Percentiles rank a stretch among this genome's conserved stretches.
phyloP scores from a whole-genome alignment of 2,797 vertebrate genomes.

The Hipposideros larvatus region DNA sequence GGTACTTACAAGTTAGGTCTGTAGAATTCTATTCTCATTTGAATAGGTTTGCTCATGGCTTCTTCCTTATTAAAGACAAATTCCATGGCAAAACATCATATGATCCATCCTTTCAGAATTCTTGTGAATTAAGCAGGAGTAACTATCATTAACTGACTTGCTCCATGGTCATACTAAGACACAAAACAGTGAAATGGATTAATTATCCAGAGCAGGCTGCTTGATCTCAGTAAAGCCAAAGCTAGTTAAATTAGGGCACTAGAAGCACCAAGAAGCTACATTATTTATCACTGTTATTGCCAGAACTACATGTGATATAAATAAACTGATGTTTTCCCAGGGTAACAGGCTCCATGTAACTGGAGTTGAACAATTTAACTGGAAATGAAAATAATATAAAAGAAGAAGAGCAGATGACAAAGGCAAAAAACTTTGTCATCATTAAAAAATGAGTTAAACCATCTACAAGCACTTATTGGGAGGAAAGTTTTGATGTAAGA shows the following conservation, averaged over 20 bases:
- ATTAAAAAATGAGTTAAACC: slow-evolving; percentile 50
- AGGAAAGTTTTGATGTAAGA: neutral
- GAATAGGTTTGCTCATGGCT: slow-evolving; percentile 33
- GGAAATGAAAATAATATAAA: slow-evolving; percentile 65
- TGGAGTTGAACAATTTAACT: slow-evolving; percentile 68
- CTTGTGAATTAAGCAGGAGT: slow-evolving; percentile 17
- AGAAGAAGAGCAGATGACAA: slow-evolving; percentile 60
- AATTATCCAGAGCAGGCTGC: slow-evolving; percentile 41
- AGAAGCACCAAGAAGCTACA: neutral
- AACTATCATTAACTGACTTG: slow-evolving; percentile 49
- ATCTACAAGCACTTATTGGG: neutral
- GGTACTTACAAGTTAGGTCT: slow-evolving; percentile 26
- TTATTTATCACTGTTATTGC: neutral
- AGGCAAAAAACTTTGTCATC: neutral
- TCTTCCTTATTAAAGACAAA: slow-evolving; percentile 58
- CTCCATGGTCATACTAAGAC: neutral
- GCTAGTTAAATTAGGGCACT: slow-evolving; percentile 41
- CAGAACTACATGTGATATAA: slow-evolving; percentile 62
- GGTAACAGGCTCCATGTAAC: slow-evolving; percentile 26
- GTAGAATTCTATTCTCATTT: slow-evolving; percentile 55
- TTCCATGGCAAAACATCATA: neutral
- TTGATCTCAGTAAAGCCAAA: slow-evolving; percentile 42
- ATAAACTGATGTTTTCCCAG: slow-evolving; percentile 61
- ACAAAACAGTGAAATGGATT: slow-evolving; percentile 54
- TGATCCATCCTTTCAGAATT: slow-evolving; percentile 50